Evolutionary conservation across 2,888 invertebrate species (phyloP), one percentile per base, ranked within the genome.

Genomic region (Achlya flavicornis): DNA sequence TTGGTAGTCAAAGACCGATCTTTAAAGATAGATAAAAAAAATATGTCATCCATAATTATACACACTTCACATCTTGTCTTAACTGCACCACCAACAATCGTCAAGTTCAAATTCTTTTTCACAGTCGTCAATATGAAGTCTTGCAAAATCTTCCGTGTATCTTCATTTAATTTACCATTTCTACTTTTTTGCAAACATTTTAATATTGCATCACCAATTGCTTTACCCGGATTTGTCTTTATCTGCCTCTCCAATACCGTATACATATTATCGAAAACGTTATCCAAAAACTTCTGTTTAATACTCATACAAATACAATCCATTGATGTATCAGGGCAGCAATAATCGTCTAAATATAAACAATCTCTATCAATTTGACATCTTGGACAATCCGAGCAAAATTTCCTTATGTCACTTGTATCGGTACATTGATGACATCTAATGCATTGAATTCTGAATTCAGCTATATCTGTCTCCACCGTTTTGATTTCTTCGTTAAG

Each of bases 181-280:
- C 77, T 87, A 61, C 92, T 93, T 58, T 70, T 81, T 59, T 78
- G 86, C 33, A 93, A 74, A 64, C 88, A 86, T 12, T 76, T 69
- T 7, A 92, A 62, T 6, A 93, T 78, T 19, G 79, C 70, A 19
- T 89, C 85, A 0, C 90, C 92, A 1, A 93, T 75, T 8, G 81
- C 80, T 75, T 88, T 90, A 0, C 92, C 93, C 0, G 83, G 67
- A 1, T 70, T 69, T 3, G 85, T 84, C 58, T 84, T 83, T 3
- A 77, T 71, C 72, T 91, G 78, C 64, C 79, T 86, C 62, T 88
- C 90, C 57, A 93, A 73, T 7, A 90, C 83, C 0, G 87, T 88
- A 64, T 89, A 89, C 93, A 93, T 93, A 64, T 93, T 92, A 61
- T 92, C 92, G 63, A 93, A 90, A 0, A 93, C 88, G 68, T 93